Base-by-base conservation (phyloP, 37 sponge, comb jelly and placozoan species). In the Aplysina aerophoba region DNA sequence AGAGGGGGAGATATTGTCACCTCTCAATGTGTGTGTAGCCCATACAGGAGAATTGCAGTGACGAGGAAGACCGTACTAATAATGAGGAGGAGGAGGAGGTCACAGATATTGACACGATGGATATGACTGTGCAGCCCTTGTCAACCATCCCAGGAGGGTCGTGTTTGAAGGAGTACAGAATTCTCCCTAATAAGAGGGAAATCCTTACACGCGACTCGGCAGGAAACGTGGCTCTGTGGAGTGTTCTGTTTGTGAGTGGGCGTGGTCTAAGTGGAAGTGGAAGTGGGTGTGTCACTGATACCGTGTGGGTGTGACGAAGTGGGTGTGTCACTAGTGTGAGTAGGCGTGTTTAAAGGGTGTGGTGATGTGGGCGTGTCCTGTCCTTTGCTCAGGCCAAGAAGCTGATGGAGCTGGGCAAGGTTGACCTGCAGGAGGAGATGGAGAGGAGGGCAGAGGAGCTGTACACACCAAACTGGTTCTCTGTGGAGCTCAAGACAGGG, bases 391-490 rank as follows among this genome's bases (percentile, higher is more conserved):
- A 93, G 93, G 93, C 89, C 4, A 36, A 65, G 19, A 89, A 93
- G 85, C 78, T 87, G 55, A 39, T 84, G 58, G 88, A 89, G 21
- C 85, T 96, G 17, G 99, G 97, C 25, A 37, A 93, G 59, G 93
- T 93, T 35, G 94, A 99, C 37, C 39, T 95, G 24, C 90, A 99
- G 39, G 92, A 94, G 59, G 97, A 92, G 81, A 84, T 82, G 11
- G 87, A 93, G 60, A 71, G 73, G 31, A 91, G 90, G 67, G 36
- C 81, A 55, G 87, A 88, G 77, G 72, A 80, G 67, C 20, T 91
- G 40, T 94, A 85, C 80, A 84, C 91, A 20, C 99, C 99, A 27
- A 99, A 99, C 89, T 99, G 99, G 99, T 99, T 96, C 90, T 85
- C 92, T 55, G 92, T 88, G 8, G 95, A 96, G 25, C 85, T 94